Percentiles rank a stretch among this genome's conserved stretches.
These are phyloP conservation scores for Melospiza melodia DNA, from an alignment of 2,113 vertebrate genomes.

Conservation along the genomic window DNA sequence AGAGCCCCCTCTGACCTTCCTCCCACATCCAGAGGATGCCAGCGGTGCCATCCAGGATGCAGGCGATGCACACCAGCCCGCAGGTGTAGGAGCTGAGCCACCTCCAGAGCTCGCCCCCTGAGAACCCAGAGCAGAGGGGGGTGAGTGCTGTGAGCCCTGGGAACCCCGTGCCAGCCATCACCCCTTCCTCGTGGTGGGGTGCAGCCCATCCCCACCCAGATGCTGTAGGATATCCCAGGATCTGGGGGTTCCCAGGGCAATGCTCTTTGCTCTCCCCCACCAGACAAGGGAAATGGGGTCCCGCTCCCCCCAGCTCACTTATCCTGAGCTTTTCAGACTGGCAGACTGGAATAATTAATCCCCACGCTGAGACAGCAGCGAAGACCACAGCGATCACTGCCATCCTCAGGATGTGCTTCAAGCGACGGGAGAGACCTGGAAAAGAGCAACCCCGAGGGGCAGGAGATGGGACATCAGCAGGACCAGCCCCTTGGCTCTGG, in stretches of 20 bases:
- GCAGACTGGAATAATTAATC: constrained; percentile 31
- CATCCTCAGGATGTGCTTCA: not conserved
- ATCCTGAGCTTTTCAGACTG: constrained; percentile 54
- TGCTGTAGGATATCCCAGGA: not conserved
- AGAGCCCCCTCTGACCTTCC: not conserved
- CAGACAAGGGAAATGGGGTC: too few relatives aligned
- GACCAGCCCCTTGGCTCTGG: not conserved
- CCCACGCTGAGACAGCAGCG: not conserved
- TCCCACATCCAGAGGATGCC: constrained; percentile 49
- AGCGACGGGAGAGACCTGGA: not conserved
- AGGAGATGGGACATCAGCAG: not conserved
- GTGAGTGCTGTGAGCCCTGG: fast-evolving
- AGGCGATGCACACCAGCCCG: constrained; percentile 25
- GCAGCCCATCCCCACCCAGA: fast-evolving
- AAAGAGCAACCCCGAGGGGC: fast-evolving
- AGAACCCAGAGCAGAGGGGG: not conserved
- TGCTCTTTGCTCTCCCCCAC: not conserved
- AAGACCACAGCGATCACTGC: not conserved
- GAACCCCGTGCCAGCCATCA: fast-evolving
- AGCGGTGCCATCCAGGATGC: not conserved
- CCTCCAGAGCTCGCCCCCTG: constrained; percentile 58
- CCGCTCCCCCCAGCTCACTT: not conserved
- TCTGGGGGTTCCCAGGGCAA: not conserved
- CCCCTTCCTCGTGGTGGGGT: not conserved
- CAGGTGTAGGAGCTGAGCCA: constrained; percentile 58